phyloP scores from a whole-genome alignment of 1,140 invertebrate genomes.

The Megalopta genalis region DNA sequence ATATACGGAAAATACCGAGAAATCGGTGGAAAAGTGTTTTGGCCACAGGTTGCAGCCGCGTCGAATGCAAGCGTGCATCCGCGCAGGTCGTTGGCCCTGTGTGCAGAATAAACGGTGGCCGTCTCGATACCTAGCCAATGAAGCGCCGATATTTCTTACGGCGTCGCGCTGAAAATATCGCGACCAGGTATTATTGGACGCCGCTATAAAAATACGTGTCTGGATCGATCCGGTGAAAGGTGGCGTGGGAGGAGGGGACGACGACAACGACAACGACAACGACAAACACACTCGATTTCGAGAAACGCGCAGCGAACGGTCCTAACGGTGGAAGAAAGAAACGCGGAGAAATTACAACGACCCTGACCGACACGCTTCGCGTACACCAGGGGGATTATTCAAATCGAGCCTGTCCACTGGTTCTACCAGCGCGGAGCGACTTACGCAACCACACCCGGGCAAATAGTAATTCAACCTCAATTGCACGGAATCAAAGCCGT shows the following conservation, averaged over 20 bases:
- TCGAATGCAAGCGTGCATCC: slow-evolving; percentile 8
- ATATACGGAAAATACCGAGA: neutral
- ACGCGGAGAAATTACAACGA: slow-evolving; percentile 16
- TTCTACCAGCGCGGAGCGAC: neutral
- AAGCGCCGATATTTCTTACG: slow-evolving; percentile 19
- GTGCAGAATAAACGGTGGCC: slow-evolving; percentile 8
- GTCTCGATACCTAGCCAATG: slow-evolving; percentile 35
- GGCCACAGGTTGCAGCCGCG: slow-evolving; percentile 24
- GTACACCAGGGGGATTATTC: slow-evolving; percentile 19
- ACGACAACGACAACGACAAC: too few species aligned
- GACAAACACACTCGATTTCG: too few species aligned
- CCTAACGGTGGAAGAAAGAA: too few species aligned
- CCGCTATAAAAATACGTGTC: neutral
- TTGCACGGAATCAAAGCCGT: slow-evolving; percentile 49
- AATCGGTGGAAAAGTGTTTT: slow-evolving; percentile 27
- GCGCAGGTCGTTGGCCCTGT: slow-evolving; percentile 39
- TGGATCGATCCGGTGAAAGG: too few species aligned
- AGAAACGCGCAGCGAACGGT: too few species aligned
- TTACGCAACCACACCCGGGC: slow-evolving; percentile 38
- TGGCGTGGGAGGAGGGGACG: too few species aligned
- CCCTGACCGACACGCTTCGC: slow-evolving; percentile 53
- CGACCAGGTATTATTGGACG: neutral
- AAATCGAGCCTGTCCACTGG: slow-evolving; percentile 2
- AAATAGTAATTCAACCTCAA: slow-evolving; percentile 60
- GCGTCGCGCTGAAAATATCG: slow-evolving; percentile 7